Base-by-base conservation (phyloP, 2,797 vertebrate species). In the Orientallactaga sibirica region DNA sequence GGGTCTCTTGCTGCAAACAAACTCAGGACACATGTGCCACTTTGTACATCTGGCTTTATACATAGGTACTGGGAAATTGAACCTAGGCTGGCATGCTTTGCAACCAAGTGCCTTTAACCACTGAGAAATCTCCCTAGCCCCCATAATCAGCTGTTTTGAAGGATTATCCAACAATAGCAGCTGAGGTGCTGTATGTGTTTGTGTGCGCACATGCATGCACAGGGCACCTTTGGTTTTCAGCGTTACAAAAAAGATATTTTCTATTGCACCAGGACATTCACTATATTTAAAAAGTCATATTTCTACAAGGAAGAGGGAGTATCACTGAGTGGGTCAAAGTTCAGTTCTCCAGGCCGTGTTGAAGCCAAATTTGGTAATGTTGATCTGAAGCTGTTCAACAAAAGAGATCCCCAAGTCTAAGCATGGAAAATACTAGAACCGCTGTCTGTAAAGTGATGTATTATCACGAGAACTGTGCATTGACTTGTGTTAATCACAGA, bases 371-470 rank as follows among this genome's bases (percentile, higher is more conserved):
- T 97, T 96, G 58, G 55, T 83, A 11, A 9, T 92, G 92, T 89
- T 93, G 88, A 96, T 85, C 92, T 76, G 94, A 97, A 67, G 61
- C 61, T 6, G 1, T 75, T 68, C 83, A 1, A 0, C 29, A 16
- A 86, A 76, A 48, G 67, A 95, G 82, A 7, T 22, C 73, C 85
- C 55, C 14, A 7, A 61, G 58, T 68, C 55, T 79, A 73, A 55
- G 86, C 91, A 92, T 96, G 97, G 96, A 96, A 97, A 97, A 95
- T 90, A 67, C 80, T 95, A 83, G n/a, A 33, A 20, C 22, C 8
- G 1, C 71, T 83, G 61, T 83, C 37, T 94, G 9, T 15, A 2
- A n/a, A 55, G 48, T 1, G 1, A 27, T 55, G 8, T 71, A 2
- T 0, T 77, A 41, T 92, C 86, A 27, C 67, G 83, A 88, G 92